A percentile compares a stretch with the other conserved stretches of the same genome.
Conservation (phyloP, 1,140 invertebrate genomes). For the Drosophila grimshawi region DNA sequence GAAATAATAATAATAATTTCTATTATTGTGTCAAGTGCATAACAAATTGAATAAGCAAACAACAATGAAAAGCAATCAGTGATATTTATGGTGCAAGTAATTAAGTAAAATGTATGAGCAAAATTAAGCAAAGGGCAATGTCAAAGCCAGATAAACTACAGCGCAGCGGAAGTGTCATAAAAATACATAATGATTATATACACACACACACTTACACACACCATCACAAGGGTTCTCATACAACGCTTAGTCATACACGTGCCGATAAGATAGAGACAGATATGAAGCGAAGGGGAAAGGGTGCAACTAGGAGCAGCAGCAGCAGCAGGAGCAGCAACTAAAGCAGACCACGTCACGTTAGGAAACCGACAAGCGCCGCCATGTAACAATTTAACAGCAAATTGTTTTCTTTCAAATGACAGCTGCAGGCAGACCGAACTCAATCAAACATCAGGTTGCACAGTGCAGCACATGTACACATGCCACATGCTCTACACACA, state of each 20-base stretch:
- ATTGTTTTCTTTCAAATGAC: constrained; percentile 74
- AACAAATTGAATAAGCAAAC: constrained; percentile 6
- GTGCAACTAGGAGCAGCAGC: background rate
- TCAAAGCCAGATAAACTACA: constrained; percentile 39
- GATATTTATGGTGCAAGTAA: constrained; percentile 42
- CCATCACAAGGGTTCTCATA: background rate
- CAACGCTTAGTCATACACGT: constrained; percentile 22
- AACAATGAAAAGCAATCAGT: constrained; percentile 59
- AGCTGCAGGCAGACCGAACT: constrained; percentile 54
- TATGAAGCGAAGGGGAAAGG: background rate
- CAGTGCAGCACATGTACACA: constrained; percentile 28
- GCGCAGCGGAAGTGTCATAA: constrained; percentile 53
- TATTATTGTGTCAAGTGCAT: constrained; percentile 5
- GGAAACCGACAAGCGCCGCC: constrained; percentile 69
- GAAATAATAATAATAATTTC: background rate
- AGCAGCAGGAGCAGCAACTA: background rate
- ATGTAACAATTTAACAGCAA: constrained; percentile 73
- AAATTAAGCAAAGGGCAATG: constrained; percentile 25
- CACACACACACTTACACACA: background rate
- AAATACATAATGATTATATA: constrained; percentile 62
- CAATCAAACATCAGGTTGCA: constrained; percentile 50
- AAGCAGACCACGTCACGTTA: constrained; percentile 45
- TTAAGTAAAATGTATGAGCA: constrained; percentile 32
- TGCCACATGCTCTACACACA: background rate
- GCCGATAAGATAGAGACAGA: background rate